Evolutionary conservation across 2,888 invertebrate genomes (phyloP).

Genomic region (Agriopis leucophaearia): DNA sequence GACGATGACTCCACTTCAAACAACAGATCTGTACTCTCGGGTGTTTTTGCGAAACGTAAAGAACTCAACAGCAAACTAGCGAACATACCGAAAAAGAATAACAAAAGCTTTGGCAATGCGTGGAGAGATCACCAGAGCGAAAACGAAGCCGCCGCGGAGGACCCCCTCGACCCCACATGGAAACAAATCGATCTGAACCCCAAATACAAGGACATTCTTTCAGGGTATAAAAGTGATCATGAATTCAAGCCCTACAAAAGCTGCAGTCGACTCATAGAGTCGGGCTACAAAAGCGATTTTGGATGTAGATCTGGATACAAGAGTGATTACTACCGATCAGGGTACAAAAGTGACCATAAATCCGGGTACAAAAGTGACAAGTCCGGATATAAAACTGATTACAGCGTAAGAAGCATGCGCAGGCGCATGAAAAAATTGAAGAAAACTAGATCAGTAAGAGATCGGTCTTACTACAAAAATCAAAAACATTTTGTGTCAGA

Average conservation of each 20-base stretch:
- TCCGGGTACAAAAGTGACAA: conserved; percentile 88
- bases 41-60: conserved; percentile 82
- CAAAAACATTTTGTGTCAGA: conserved; percentile 86
- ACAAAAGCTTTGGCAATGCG: conserved; percentile 71
- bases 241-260: conserved; percentile 84
- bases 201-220: conserved; percentile 87
- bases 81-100: conserved; percentile 72
- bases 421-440: conserved; percentile 81
- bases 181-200: conserved; percentile 88
- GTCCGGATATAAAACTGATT: conserved; percentile 87
- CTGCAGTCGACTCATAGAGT: conserved; percentile 83
- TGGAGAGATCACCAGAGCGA: conserved; percentile 84
- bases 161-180: conserved; percentile 88
- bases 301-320: conserved; percentile 84
- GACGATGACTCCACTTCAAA: conserved; percentile 72
- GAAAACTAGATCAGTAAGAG: conserved; percentile 82
- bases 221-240: conserved; percentile 88
- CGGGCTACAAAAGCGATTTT: conserved; percentile 88
- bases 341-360: conserved; percentile 88
- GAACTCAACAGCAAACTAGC: conserved; percentile 81
- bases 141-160: conserved; percentile 84
- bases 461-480: conserved; percentile 83
- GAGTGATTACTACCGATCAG: conserved; percentile 83
- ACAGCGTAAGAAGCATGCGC: conserved; percentile 81
- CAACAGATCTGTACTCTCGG: conserved; percentile 79